phyloP scores from a whole-genome alignment of 92 coral and sea anemone genomes.

The Nematostella vectensis region DNA sequence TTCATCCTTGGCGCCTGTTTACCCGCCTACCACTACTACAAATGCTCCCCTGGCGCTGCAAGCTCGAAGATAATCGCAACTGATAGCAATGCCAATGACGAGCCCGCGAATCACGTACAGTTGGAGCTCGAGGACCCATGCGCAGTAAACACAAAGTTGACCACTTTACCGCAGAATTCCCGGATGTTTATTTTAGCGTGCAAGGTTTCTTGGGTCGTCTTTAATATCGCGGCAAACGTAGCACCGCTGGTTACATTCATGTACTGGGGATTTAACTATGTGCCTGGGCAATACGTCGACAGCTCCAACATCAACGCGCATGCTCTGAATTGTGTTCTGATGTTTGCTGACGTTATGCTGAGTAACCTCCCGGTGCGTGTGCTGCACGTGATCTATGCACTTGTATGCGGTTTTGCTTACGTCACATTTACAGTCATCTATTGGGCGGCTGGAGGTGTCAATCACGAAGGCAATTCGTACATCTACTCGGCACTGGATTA shows the following conservation, averaged over 20 bases:
- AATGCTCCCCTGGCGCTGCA: background rate
- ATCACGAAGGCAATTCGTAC: constrained; percentile 36
- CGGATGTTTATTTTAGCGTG: constrained; percentile 40
- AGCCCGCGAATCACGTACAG: constrained; percentile 7
- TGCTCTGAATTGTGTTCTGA: constrained; percentile 52
- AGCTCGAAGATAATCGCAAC: constrained; percentile 9
- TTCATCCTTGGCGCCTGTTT: constrained; percentile 46
- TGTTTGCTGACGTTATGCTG: constrained; percentile 43
- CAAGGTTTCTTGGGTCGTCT: constrained; percentile 59
- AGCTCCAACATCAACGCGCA: constrained; percentile 51
- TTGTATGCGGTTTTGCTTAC: constrained; percentile 31
- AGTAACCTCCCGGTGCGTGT: constrained; percentile 50
- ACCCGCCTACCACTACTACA: constrained; percentile 33
- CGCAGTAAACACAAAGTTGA: constrained; percentile 6
- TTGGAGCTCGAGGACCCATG: constrained; percentile 3
- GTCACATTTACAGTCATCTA: constrained; percentile 45
- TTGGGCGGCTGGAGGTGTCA: constrained; percentile 65
- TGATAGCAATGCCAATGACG: constrained; percentile 23
- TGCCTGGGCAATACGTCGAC: constrained; percentile 36
- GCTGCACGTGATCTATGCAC: constrained; percentile 46
- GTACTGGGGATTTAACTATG: constrained; percentile 55
- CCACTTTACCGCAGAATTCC: constrained; percentile 8
- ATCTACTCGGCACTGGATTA: constrained; percentile 58
- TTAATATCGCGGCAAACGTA: constrained; percentile 44
- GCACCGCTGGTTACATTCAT: constrained; percentile 56